Evolutionary conservation across 2,113 vertebrate genomes (phyloP).

Genomic region (Semnornis frantzii): DNA sequence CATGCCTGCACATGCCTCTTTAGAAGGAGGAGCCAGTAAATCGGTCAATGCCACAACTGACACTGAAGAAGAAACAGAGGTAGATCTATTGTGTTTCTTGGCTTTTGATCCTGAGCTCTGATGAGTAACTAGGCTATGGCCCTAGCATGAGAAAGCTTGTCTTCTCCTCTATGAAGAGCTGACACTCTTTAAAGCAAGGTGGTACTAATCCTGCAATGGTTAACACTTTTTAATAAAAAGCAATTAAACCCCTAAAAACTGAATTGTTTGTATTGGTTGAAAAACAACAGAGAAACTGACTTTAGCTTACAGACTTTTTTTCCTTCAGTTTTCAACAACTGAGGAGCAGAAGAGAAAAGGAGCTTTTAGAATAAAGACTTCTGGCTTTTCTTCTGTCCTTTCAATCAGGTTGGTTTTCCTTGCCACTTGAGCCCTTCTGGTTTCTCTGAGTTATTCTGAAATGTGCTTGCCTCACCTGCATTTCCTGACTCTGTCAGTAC

Average conservation of each 20-base stretch:
- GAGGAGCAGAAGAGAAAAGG: not conserved
- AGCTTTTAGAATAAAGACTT: not conserved
- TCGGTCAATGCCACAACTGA: not conserved
- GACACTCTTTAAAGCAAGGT: not conserved
- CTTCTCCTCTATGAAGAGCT: not conserved
- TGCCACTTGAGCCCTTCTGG: not conserved
- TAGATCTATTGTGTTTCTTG: not conserved
- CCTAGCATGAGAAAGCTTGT: not conserved
- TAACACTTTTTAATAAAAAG: not conserved
- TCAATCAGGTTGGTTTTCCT: not conserved
- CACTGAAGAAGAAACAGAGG: not conserved
- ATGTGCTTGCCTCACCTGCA: not conserved
- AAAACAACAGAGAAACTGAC: not conserved
- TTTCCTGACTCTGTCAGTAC: not conserved
- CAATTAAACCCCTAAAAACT: not conserved
- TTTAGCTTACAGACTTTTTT: not conserved
- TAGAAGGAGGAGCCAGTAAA: not conserved
- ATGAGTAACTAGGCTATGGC: not conserved
- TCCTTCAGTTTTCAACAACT: not conserved
- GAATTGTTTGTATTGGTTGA: not conserved
- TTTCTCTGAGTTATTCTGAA: not conserved
- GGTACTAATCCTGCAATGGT: not conserved
- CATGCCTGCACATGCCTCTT: constrained; percentile 2
- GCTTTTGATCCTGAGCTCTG: not conserved
- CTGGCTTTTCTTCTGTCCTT: not conserved